Conservation (phyloP, 2,113 vertebrate genomes). For the Gnathonemus longibarbis region DNA sequence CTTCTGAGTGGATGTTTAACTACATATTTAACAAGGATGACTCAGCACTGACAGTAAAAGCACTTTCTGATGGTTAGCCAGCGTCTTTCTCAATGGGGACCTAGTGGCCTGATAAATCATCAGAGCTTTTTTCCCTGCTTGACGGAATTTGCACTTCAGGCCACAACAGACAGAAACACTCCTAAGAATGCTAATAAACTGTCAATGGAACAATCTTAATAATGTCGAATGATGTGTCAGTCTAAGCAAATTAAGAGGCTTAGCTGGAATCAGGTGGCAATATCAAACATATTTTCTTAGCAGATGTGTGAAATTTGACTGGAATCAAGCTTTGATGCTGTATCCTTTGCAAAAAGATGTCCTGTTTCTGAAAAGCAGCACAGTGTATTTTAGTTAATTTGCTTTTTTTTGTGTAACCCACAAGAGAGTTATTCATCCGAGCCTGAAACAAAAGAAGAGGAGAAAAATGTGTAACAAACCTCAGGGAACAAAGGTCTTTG, state of each 20-base stretch:
- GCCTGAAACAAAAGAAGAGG: neutral
- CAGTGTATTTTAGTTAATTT: neutral
- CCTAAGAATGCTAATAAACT: neutral
- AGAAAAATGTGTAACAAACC: neutral
- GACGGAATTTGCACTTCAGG: neutral
- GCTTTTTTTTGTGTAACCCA: neutral
- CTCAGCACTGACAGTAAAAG: neutral
- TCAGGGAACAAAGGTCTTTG: slow-evolving; percentile 12
- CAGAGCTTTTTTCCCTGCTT: neutral
- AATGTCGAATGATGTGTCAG: neutral
- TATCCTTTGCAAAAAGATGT: neutral
- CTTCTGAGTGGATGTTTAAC: neutral
- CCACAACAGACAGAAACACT: neutral
- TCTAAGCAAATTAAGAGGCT: neutral
- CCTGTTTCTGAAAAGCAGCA: neutral
- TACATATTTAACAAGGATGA: neutral
- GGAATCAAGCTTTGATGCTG: neutral
- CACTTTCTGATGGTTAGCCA: neutral
- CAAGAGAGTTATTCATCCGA: neutral
- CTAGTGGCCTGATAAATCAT: neutral
- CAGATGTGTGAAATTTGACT: neutral
- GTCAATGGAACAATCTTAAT: neutral
- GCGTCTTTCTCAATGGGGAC: neutral
- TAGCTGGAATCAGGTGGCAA: neutral
- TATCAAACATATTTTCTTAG: neutral